These are phyloP conservation scores for Cryptocephalus moraei DNA, from an alignment of 2,888 invertebrate species.

Conservation along the genomic window DNA sequence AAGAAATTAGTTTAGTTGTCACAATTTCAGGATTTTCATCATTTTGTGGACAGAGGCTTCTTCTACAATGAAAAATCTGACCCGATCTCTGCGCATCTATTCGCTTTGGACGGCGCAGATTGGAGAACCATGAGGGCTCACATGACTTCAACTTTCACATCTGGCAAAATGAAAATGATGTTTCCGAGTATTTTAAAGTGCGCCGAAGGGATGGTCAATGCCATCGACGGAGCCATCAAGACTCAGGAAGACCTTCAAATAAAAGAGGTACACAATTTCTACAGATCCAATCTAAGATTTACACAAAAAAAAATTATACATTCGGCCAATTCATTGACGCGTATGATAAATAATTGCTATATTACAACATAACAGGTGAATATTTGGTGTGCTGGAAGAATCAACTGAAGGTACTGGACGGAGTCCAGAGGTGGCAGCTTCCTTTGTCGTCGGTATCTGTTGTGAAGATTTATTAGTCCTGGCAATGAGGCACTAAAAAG, in stretches of 20 bases:
- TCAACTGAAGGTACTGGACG: too few relatives aligned
- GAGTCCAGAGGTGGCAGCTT: too few relatives aligned
- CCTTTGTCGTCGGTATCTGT: too few relatives aligned
- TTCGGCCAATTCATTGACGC: background rate
- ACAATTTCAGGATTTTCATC: constrained; percentile 13
- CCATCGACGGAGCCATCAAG: constrained; percentile 15
- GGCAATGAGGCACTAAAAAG: too few relatives aligned
- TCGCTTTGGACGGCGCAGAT: constrained; percentile 42
- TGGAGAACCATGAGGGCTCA: constrained; percentile 53
- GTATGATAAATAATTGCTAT: too few relatives aligned
- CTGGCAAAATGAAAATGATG: constrained; percentile 36
- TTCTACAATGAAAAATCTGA: constrained; percentile 26
- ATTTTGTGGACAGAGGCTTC: constrained; percentile 24
- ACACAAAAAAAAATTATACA: background rate
- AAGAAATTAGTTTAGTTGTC: background rate
- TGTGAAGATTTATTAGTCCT: too few relatives aligned
- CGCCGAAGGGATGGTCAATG: constrained; percentile 21
- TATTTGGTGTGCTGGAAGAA: too few relatives aligned
- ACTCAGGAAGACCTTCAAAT: constrained; percentile 31
- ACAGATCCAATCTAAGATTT: too few relatives aligned
- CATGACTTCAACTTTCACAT: constrained; percentile 46
- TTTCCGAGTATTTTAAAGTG: constrained; percentile 21
- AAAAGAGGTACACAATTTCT: constrained; percentile 28
- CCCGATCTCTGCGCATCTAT: constrained; percentile 42
- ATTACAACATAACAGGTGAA: too few relatives aligned